These are phyloP conservation scores for Forbesichthys papilliferus DNA, from an alignment of 2,113 vertebrate species.

Conservation along the genomic window DNA sequence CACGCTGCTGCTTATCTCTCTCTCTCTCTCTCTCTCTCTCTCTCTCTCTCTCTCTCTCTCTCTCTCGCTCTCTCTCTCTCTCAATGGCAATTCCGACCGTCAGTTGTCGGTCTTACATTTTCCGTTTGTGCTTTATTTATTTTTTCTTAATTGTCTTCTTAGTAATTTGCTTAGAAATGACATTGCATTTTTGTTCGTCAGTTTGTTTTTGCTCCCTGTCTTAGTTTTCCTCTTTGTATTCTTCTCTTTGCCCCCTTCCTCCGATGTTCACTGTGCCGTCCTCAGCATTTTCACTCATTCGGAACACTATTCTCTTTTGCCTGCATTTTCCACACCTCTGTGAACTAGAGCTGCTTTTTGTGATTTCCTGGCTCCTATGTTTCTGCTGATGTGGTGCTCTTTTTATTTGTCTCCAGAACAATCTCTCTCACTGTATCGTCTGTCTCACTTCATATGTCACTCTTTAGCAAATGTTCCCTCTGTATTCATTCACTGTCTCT, in stretches of 20 bases:
- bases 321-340: neutral
- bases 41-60: neutral
- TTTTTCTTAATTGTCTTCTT: neutral
- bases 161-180: no score
- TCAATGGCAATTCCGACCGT: neutral
- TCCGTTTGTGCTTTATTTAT: no score
- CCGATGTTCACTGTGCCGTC: no score
- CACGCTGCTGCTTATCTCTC: neutral
- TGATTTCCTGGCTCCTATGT: no score
- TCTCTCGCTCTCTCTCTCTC: neutral
- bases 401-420: constrained; percentile 17
- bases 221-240: neutral
- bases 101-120: no score
- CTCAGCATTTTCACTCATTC: no score
- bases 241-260: neutral
- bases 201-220: neutral
- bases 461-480: neutral
- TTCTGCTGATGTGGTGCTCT: neutral
- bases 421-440: constrained; percentile 15
- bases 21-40: neutral
- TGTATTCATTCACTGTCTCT: neutral
- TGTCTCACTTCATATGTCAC: neutral
- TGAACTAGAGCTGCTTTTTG: no score
- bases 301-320: constrained; percentile 1
- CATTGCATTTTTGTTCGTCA: no score